phyloP scores from a whole-genome alignment of 2,113 vertebrate species.

The Gambusia affinis region DNA sequence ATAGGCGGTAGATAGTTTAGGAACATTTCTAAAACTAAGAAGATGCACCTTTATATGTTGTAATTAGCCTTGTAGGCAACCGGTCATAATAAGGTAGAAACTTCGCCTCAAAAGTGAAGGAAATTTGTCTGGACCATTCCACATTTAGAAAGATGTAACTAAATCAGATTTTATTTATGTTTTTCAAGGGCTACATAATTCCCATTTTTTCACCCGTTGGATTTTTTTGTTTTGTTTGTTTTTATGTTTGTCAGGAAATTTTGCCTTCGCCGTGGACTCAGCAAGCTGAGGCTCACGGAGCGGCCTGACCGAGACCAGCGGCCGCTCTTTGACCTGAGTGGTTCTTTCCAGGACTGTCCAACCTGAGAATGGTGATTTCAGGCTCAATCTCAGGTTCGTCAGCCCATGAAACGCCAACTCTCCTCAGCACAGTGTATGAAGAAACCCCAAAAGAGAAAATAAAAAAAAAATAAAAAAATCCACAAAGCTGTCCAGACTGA shows the following conservation, averaged over 20 bases:
- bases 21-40: neutral
- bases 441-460: neutral
- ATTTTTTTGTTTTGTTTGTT: neutral
- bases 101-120: neutral
- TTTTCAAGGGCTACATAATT: neutral
- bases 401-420: conserved; percentile 89
- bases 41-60: neutral
- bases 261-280: neutral
- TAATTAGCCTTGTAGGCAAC: neutral
- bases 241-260: conserved; percentile 21
- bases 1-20: neutral
- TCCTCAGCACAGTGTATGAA: conserved; percentile 35
- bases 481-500: neutral
- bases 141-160: neutral
- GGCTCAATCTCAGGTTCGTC: conserved; percentile 97
- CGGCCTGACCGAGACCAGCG: neutral
- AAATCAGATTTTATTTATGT: neutral
- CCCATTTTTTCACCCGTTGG: neutral
- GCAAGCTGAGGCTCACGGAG: neutral
- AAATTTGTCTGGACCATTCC: neutral
- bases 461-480: neutral
- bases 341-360: conserved; percentile 91
- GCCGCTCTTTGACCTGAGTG: conserved; percentile 56
- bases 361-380: conserved; percentile 91
- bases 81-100: neutral